Percentiles rank a stretch among this genome's conserved stretches.
These are phyloP conservation scores for Panagrolaimus sp. DNA, from an alignment of 1,140 invertebrate species.

Conservation along the genomic window DNA sequence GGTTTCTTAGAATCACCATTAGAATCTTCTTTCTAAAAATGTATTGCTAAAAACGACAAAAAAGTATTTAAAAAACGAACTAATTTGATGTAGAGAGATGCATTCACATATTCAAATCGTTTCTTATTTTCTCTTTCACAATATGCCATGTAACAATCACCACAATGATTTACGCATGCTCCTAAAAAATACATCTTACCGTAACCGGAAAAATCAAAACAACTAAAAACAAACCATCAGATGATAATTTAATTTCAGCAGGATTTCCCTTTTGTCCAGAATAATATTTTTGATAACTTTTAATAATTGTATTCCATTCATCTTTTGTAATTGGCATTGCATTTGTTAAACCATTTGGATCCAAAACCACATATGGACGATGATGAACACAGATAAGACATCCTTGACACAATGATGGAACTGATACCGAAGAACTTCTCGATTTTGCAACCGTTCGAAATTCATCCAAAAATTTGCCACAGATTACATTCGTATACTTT, in stretches of 20 bases:
- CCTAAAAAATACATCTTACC: not conserved
- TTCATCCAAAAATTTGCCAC: not conserved
- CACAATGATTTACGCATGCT: not conserved
- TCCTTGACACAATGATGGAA: constrained; percentile 9
- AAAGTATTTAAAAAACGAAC: not conserved
- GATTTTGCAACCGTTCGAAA: not conserved
- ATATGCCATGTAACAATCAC: not conserved
- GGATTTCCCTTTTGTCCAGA: not conserved
- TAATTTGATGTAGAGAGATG: not conserved
- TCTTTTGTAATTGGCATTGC: not conserved
- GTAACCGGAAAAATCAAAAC: not conserved
- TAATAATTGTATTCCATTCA: not conserved
- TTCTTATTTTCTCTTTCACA: not conserved
- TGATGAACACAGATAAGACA: constrained; percentile 3
- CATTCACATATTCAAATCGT: not conserved
- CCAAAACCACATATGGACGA: not conserved
- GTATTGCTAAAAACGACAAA: not conserved
- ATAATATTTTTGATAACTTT: constrained; percentile 1
- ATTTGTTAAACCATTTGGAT: not conserved
- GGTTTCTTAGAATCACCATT: not conserved
- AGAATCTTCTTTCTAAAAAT: constrained; percentile 4
- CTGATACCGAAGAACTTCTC: not conserved
- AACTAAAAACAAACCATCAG: not conserved
- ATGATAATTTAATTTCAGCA: not conserved
- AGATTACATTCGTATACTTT: not conserved